Percentiles rank a stretch among this genome's conserved stretches.
Conservation (phyloP, 2,888 invertebrate genomes). For the Nemotelus nigrinus region DNA sequence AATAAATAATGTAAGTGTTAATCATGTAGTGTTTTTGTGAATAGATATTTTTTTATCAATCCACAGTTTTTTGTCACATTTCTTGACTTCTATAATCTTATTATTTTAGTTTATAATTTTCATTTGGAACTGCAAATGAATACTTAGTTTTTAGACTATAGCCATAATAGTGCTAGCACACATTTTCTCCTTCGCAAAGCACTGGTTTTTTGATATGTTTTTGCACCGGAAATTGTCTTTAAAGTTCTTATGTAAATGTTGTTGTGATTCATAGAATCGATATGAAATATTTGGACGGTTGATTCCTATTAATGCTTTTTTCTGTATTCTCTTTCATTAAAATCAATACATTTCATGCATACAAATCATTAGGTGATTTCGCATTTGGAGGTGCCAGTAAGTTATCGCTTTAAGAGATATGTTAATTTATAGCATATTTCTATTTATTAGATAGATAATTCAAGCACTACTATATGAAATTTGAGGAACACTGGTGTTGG, state of each 20-base stretch:
- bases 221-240: neutral
- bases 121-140: neutral
- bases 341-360: slow-evolving; percentile 26
- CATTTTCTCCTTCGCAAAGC: too few species aligned
- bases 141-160: neutral
- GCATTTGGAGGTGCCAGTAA: slow-evolving; percentile 79
- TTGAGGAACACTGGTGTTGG: neutral
- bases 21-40: slow-evolving; percentile 36
- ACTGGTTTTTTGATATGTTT: neutral
- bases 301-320: slow-evolving; percentile 13
- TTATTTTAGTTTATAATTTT: neutral
- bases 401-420: slow-evolving; percentile 58
- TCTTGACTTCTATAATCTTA: too few species aligned
- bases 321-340: slow-evolving; percentile 26
- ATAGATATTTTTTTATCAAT: neutral
- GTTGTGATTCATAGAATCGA: neutral
- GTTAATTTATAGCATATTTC: neutral
- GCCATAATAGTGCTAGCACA: too few species aligned
- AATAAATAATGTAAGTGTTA: slow-evolving; percentile 40
- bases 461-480: neutral
- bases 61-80: too few species aligned
- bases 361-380: slow-evolving; percentile 71
- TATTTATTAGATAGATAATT: too few species aligned
- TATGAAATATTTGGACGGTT: too few species aligned
- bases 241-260: neutral